These are phyloP conservation scores for Drosophila parthenogenetica DNA, from an alignment of 2,888 invertebrate species.

Conservation along the genomic window DNA sequence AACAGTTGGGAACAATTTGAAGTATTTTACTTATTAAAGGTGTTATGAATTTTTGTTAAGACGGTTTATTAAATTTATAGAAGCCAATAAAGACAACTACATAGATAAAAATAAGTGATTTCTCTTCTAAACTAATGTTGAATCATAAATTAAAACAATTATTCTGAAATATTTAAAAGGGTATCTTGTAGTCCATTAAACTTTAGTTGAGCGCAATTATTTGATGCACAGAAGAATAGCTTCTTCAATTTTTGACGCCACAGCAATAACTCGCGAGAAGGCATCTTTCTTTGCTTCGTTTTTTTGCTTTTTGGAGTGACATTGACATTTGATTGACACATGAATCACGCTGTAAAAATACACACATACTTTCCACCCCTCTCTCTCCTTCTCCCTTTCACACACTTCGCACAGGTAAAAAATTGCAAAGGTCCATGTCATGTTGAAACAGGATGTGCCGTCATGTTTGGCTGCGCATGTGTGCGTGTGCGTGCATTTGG, in stretches of 20 bases:
- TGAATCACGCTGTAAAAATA: conserved; percentile 79
- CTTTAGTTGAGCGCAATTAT: not conserved
- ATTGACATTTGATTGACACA: conserved; percentile 83
- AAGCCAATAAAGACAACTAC: no score
- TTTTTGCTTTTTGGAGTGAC: conserved; percentile 59
- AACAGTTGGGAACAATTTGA: no score
- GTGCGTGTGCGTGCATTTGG: not conserved
- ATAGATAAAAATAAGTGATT: no score
- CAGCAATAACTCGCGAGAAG: not conserved
- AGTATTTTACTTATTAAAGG: no score
- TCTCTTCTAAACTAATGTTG: no score
- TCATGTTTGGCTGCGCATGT: conserved; percentile 19
- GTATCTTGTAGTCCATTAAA: not conserved
- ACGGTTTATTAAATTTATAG: no score
- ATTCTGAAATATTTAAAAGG: not conserved
- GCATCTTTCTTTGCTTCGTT: not conserved
- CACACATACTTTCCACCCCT: conserved; percentile 11
- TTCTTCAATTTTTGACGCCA: conserved; percentile 1
- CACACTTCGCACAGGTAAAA: conserved; percentile 12
- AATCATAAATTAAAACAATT: no score
- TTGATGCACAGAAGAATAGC: not conserved
- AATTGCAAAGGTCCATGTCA: conserved; percentile 29
- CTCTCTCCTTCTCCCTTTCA: conserved; percentile 7
- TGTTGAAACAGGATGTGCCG: conserved; percentile 58
- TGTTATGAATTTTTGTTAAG: no score